A percentile compares a stretch with the other conserved stretches of the same genome.
Evolutionary conservation across 2,797 vertebrate genomes (phyloP).

Genomic region (Zonotrichia albicollis): DNA sequence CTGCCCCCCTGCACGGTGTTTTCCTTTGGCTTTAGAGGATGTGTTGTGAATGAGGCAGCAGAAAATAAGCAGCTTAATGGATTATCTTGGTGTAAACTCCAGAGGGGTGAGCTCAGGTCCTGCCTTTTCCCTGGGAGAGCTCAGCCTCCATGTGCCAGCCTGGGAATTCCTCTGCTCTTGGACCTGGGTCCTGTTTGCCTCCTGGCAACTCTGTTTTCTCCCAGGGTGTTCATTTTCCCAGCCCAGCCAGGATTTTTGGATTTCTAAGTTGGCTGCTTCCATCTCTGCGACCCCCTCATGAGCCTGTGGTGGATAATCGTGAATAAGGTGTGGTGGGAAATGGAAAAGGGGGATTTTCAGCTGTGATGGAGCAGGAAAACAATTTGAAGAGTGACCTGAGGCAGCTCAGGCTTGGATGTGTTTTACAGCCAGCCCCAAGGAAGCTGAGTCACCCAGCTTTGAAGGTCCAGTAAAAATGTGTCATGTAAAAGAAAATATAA

Average conservation of each 20-base stretch:
- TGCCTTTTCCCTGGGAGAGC: neutral
- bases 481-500: neutral
- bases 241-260: neutral
- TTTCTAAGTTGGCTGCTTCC: neutral
- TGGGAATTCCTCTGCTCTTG: neutral
- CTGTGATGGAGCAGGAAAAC: neutral
- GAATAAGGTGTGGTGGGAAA: neutral
- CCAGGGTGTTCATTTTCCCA: neutral
- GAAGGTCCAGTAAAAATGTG: neutral
- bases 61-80: neutral
- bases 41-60: neutral
- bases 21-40: neutral
- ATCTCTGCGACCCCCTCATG: neutral
- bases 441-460: neutral
- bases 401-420: neutral
- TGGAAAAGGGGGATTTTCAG: neutral
- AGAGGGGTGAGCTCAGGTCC: neutral
- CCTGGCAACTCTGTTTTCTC: neutral
- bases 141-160: neutral
- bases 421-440: neutral
- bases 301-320: fast-evolving
- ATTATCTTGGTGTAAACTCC: neutral
- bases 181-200: neutral
- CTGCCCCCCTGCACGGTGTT: neutral
- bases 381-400: neutral